Evolutionary conservation across 2,888 invertebrate species (phyloP), one percentile per base, ranked within the genome.

Genomic region (Azorinus chamasolen): DNA sequence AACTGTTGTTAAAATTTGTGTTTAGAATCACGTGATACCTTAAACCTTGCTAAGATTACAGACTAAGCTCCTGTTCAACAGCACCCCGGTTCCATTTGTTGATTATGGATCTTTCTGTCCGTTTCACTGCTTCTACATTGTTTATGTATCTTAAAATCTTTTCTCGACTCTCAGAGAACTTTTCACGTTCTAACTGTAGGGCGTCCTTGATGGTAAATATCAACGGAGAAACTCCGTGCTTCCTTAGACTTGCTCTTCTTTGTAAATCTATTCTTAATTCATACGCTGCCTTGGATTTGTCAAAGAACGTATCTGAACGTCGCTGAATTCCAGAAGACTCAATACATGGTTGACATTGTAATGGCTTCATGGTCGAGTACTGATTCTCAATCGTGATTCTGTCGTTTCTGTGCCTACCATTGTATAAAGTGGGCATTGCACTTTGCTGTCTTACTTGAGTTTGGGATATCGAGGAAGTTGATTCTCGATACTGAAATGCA

Each of bases 251-350:
- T 22, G 84, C 83, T 20, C 70, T 66, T 55, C 58, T 71, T 53
- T 66, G 63, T 14, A 84, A 54, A 18, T 84, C 83, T 41, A 77
- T 65, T 24, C 83, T 57, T 3, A 81, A 39, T 50, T 83, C 73
- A 61, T 79, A 84, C 0, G 83, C 83, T 8, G 84, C 84, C 24
- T 83, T 75, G 6, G 80, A 80, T 61, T 68, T 71, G 55, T 80
- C 83, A 59, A 84, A 84, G 53, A 79, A 84, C 20, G 68, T 71
- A 8, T 78, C 78, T n/a, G 73, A 78, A 45, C 53, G 39, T n/a
- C 32, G 32, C 4, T 6, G 32, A 32, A 32, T 32, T 6, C 32
- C 32, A 22, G 54, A 5, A 45, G 32, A 20, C 18, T 45, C 25
- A 20, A 8, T 18, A 22, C 45, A 45, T 5, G 45, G 20, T 32